Evolutionary conservation across 2,888 invertebrate species (phyloP).

Genomic region (Scaptomyza parva): DNA sequence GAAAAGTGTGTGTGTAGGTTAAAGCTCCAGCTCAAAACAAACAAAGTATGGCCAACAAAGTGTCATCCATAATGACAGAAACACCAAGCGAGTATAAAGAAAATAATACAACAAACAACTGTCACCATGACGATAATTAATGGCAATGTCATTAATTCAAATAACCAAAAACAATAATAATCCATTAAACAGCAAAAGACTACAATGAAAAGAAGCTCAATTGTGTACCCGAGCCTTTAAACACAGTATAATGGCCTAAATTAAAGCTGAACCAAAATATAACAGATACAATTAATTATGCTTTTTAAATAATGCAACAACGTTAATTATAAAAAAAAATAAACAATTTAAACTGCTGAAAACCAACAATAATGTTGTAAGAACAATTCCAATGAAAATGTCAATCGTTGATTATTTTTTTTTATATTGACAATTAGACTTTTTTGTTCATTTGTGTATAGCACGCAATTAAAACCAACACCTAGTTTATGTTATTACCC

Average conservation of each 20-base stretch:
- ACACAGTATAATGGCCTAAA: background rate
- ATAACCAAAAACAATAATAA: constrained; percentile 42
- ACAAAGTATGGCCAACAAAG: constrained; percentile 36
- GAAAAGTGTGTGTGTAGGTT: constrained; percentile 13
- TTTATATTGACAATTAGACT: background rate
- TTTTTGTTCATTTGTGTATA: background rate
- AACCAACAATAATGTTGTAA: no score
- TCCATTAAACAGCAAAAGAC: constrained; percentile 12
- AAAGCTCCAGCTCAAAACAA: background rate
- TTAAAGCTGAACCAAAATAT: background rate
- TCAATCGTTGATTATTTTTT: background rate
- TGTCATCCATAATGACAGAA: constrained; percentile 44
- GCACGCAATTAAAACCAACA: constrained; percentile 1
- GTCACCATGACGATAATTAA: constrained; percentile 65
- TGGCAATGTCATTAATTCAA: constrained; percentile 73
- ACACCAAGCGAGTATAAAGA: constrained; percentile 17
- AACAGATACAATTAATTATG: background rate
- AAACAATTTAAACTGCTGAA: no score
- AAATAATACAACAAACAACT: constrained; percentile 29
- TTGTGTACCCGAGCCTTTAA: background rate
- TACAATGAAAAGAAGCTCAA: constrained; percentile 6
- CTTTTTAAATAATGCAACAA: background rate
- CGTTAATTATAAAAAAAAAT: no score
- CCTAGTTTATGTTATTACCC: background rate
- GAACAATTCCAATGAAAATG: background rate